A percentile compares a stretch with the other conserved stretches of the same genome.
Evolutionary conservation across 2,888 invertebrate species (phyloP).

Genomic region (Cephonodes hylas): DNA sequence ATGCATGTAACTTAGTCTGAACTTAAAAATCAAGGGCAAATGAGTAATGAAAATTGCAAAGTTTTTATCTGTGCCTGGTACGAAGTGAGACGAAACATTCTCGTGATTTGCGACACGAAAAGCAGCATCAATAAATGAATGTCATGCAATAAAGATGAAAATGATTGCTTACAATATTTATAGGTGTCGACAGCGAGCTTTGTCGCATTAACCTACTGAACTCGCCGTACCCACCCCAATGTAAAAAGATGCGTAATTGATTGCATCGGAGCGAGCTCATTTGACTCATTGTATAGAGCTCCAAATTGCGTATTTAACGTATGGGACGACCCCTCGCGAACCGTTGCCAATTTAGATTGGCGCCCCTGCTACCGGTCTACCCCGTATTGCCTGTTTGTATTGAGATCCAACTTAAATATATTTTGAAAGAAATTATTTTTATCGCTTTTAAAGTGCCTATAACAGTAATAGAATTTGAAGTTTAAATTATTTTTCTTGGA

Average conservation of each 20-base stretch:
- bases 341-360: constrained; percentile 71
- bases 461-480: not conserved
- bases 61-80: too few relatives aligned
- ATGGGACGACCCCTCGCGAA: constrained; percentile 71
- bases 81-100: too few relatives aligned
- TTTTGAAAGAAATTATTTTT: not conserved
- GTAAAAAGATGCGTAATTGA: constrained; percentile 74
- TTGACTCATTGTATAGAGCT: constrained; percentile 73
- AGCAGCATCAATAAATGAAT: not conserved
- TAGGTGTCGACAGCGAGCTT: not conserved
- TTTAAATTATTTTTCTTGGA: not conserved
- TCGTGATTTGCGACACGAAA: too few relatives aligned
- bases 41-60: too few relatives aligned
- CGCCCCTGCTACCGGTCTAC: constrained; percentile 38
- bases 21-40: too few relatives aligned
- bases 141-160: not conserved
- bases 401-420: constrained; percentile 34
- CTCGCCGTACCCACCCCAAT: constrained; percentile 44
- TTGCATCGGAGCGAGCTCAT: constrained; percentile 74
- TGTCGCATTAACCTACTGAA: constrained; percentile 56
- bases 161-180: not conserved
- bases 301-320: constrained; percentile 78
- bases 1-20: too few relatives aligned
- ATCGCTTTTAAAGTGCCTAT: not conserved
- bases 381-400: constrained; percentile 51